Base-by-base conservation (phyloP, 1,140 invertebrate genomes). In the Venturia canescens region DNA sequence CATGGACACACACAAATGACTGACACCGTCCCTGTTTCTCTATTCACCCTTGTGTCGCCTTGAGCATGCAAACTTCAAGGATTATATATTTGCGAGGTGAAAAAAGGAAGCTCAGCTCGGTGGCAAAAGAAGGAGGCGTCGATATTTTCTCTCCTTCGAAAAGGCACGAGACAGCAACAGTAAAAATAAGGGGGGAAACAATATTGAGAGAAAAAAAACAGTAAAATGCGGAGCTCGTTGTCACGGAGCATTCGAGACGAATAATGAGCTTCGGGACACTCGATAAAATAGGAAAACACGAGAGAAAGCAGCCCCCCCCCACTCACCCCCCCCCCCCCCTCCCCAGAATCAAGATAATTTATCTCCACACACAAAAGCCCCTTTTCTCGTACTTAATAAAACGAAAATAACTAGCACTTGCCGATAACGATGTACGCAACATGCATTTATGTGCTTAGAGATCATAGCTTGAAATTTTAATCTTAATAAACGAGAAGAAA, bases 31-130 rank as follows among this genome's bases (percentile, higher is more conserved):
- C 38, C 31, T 70, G 4, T 70, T 34, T 70, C 31, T 70, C 53
- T 57, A n/a, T 57, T 70, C 67, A 34, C 67, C 27, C 53, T 67
- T 27, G 13, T 67, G 3, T 67, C 63, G 63, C 63, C 63, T 67
- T 67, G 63, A 67, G 63, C 63, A 67, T 67, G 67, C 67, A 60
- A 67, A 66, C 76, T 67, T 21, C 76, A 78, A 66, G 38, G 67
- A 78, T 26, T 63, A 67, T 78, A 78, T 44, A 78, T 67, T 67
- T 66, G 21, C 60, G 15, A 71, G 26, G n/a, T 48, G 31, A n/a
- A n/a, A n/a, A n/a, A n/a, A n/a, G 26, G 15, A 50, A 18, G 5
- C 13, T 44, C 38, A 9, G 13, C 38, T 44, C 7, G 38, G 38
- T 44, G 38, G 9, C 34, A 9, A 34, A 34, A 34, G 9, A 44